These are phyloP conservation scores for Lasioglossum pauxillum DNA, from an alignment of 2,888 invertebrate species.

Conservation along the genomic window DNA sequence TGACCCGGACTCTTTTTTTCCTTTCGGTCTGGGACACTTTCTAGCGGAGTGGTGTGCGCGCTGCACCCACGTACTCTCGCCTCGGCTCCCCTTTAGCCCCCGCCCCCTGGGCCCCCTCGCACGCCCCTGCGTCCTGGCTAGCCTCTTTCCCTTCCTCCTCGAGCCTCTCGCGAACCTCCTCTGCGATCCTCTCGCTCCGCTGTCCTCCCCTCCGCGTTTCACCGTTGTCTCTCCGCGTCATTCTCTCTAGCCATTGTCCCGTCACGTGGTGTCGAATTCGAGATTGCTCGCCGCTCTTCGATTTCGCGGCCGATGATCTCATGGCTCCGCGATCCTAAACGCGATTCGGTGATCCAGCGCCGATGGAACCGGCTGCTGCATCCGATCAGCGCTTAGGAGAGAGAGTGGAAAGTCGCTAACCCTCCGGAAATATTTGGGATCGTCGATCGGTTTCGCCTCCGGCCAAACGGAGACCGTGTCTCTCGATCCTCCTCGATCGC, in stretches of 20 bases:
- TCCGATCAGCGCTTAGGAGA: conserved; percentile 2
- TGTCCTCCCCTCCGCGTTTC: conserved; percentile 9
- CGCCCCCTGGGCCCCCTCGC: conserved; percentile 1
- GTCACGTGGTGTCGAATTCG: conserved; percentile 69
- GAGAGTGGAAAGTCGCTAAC: conserved; percentile 1
- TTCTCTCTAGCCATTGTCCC: conserved; percentile 69
- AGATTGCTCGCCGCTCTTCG: conserved; percentile 61
- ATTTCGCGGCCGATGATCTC: conserved; percentile 68
- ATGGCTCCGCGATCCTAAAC: conserved; percentile 35
- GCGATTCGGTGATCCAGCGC: background rate
- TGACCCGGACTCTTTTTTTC: conserved; percentile 83
- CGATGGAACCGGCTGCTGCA: background rate
- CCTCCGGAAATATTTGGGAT: conserved; percentile 13
- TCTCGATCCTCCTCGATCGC: conserved; percentile 7
- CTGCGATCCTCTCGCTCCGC: conserved; percentile 16
- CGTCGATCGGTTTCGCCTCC: conserved; percentile 5
- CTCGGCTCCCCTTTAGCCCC: conserved; percentile 14
- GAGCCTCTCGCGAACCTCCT: background rate
- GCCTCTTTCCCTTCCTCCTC: conserved; percentile 21
- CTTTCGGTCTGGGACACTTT: conserved; percentile 81
- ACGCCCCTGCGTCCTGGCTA: background rate
- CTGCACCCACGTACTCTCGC: conserved; percentile 78
- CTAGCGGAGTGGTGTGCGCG: conserved; percentile 74
- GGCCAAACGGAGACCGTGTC: background rate
- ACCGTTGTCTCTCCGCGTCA: conserved; percentile 46